Conservation (phyloP, 2,797 vertebrate genomes). For the Tympanoctomys barrerae region DNA sequence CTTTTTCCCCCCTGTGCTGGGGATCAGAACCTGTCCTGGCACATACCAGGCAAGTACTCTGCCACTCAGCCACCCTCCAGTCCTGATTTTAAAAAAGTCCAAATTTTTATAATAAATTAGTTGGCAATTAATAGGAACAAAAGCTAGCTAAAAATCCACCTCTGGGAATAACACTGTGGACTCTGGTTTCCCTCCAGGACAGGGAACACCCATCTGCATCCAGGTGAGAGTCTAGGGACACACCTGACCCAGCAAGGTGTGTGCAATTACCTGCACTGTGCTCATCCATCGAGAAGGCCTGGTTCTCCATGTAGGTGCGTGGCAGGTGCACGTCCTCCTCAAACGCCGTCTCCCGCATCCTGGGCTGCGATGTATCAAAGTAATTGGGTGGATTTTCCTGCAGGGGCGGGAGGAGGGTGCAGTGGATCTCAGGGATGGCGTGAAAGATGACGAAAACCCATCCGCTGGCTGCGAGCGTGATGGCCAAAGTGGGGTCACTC, state of each 20-base stretch:
- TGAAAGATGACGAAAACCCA: constrained; percentile 97
- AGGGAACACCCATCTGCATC: background rate
- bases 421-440: constrained; percentile 95
- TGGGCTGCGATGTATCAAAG: constrained; percentile 97
- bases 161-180: background rate
- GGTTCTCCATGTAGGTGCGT: constrained; percentile 97
- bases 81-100: background rate
- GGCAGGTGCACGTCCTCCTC: constrained; percentile 97
- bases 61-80: background rate
- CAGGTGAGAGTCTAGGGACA: background rate
- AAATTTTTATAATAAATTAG: background rate
- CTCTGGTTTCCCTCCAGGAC: background rate
- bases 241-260: accelerated
- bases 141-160: background rate
- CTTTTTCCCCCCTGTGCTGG: no score
- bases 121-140: background rate
- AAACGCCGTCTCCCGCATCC: constrained; percentile 97
- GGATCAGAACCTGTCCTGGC: background rate
- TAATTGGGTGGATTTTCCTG: constrained; percentile 97
- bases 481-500: constrained; percentile 95
- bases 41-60: background rate
- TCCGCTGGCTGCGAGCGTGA: constrained; percentile 95
- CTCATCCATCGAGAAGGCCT: constrained; percentile 96
- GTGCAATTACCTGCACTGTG: constrained; percentile 92
- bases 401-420: constrained; percentile 93